phyloP scores from a whole-genome alignment of 1,140 invertebrate species.

The Drosophila ercepeae region DNA sequence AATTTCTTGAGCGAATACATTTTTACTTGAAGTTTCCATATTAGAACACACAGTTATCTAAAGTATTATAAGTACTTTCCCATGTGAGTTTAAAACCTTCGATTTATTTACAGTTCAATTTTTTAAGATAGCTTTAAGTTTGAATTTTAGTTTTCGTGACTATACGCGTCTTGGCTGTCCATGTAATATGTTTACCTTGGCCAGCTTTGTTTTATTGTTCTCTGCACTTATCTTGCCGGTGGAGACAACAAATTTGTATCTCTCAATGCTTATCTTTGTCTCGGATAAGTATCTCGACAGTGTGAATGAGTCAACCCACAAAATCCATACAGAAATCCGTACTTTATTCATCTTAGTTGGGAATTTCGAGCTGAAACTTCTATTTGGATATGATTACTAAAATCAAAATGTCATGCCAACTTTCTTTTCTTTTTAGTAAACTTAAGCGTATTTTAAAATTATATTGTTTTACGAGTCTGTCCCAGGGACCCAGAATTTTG shows the following conservation, averaged over 20 bases:
- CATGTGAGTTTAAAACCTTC: neutral
- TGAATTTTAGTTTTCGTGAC: neutral
- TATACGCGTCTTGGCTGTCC: neutral
- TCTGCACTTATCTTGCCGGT: constrained; percentile 36
- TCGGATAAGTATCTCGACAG: constrained; percentile 23
- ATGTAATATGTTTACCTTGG: constrained; percentile 41
- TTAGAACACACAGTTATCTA: too few species aligned
- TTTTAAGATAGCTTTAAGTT: neutral
- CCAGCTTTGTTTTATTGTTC: constrained; percentile 23
- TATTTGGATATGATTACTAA: too few species aligned
- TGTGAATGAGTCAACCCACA: constrained; percentile 15
- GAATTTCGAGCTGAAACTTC: neutral
- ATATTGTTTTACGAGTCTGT: neutral
- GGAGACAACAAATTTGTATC: constrained; percentile 34
- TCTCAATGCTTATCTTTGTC: constrained; percentile 74
- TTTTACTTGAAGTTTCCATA: too few species aligned
- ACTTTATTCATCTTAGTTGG: neutral
- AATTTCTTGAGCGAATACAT: neutral
- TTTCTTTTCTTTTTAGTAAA: neutral
- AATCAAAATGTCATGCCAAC: too few species aligned
- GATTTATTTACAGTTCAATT: neutral
- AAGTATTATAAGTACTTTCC: neutral
- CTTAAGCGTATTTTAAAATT: neutral
- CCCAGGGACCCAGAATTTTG: neutral
- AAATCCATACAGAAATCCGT: too few species aligned